phyloP scores from a whole-genome alignment of 2,888 invertebrate species.

The Erebia aethiops region DNA sequence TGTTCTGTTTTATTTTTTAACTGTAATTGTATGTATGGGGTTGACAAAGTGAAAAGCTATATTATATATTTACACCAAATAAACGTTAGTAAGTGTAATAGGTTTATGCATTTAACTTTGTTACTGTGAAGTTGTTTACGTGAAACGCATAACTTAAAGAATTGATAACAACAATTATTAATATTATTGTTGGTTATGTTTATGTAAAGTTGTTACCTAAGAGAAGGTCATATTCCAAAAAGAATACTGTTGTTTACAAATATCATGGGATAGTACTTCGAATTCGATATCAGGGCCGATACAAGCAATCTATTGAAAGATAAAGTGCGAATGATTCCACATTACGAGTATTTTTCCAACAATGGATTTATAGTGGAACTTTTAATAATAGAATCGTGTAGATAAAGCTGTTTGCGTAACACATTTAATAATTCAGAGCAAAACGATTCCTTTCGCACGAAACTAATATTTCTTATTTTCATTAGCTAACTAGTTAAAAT shows the following conservation, averaged over 20 bases:
- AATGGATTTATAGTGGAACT: conserved; percentile 37
- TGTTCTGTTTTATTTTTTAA: no score
- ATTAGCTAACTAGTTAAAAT: no score
- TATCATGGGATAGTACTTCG: conserved; percentile 25
- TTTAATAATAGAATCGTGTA: conserved; percentile 18
- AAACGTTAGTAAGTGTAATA: no score
- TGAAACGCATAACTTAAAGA: background rate
- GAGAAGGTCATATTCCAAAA: conserved; percentile 35
- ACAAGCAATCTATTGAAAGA: conserved; percentile 34
- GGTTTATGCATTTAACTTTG: background rate
- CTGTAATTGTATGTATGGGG: no score
- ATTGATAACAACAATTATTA: background rate
- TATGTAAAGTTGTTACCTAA: background rate
- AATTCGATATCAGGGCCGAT: conserved; percentile 24
- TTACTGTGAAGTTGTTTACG: background rate
- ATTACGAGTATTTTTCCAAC: conserved; percentile 43
- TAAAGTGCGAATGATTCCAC: conserved; percentile 23
- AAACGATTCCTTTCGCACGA: background rate
- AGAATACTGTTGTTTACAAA: conserved; percentile 36
- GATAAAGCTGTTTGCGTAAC: background rate
- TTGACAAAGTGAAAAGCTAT: no score
- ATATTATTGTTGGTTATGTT: background rate
- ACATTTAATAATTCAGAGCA: background rate
- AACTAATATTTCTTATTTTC: background rate
- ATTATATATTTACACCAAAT: no score